Percentiles rank a stretch among this genome's conserved stretches.
phyloP scores from a whole-genome alignment of 2,113 vertebrate species.

The Aptenodytes forsteri region DNA sequence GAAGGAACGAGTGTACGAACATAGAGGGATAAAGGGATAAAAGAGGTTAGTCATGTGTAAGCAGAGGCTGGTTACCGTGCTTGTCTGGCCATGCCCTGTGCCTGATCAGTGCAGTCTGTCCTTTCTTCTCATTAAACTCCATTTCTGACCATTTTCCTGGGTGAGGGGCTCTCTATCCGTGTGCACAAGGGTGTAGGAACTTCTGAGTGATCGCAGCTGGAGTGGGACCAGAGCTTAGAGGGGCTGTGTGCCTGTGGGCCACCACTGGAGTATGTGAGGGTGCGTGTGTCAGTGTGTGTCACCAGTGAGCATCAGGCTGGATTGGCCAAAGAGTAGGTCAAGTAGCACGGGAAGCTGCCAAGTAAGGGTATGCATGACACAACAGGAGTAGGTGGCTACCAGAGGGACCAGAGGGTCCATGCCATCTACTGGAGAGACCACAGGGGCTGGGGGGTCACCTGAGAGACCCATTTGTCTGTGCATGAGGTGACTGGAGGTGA shows the following conservation, averaged over 20 bases:
- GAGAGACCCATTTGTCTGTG: neutral
- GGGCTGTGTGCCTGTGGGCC: too few relatives aligned
- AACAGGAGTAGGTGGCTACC: neutral
- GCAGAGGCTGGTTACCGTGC: rapidly evolving
- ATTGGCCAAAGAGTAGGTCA: neutral
- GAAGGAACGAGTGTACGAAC: neutral
- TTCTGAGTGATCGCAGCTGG: neutral
- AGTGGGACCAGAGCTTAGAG: neutral
- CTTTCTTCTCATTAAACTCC: neutral
- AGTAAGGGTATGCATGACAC: neutral
- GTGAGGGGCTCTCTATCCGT: neutral
- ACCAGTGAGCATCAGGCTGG: neutral
- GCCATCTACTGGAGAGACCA: neutral
- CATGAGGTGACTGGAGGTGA: neutral
- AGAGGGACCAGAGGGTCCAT: neutral
- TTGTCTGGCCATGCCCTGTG: neutral
- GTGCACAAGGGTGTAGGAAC: neutral
- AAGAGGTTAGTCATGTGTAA: rapidly evolving
- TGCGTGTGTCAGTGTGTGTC: rapidly evolving
- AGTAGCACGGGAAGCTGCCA: too few relatives aligned
- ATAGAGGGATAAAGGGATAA: neutral
- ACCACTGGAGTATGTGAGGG: neutral
- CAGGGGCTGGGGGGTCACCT: neutral
- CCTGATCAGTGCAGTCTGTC: neutral
- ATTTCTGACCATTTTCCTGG: neutral